These are phyloP conservation scores for Heliconius congener DNA, from an alignment of 1,140 invertebrate genomes.

Conservation along the genomic window DNA sequence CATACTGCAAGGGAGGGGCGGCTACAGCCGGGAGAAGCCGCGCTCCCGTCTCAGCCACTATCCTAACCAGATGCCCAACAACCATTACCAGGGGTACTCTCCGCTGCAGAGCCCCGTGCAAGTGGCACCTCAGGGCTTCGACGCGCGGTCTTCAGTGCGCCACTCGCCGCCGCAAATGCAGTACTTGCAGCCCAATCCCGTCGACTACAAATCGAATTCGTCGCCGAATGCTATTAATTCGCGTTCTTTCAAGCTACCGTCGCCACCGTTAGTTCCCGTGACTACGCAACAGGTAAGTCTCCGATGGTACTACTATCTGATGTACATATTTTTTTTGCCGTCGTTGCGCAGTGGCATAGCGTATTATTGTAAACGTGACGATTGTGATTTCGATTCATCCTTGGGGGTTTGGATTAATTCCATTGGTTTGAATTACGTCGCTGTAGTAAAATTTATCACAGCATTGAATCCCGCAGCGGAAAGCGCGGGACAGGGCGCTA, in stretches of 20 bases:
- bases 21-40: slow-evolving; percentile 60
- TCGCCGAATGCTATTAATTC: slow-evolving; percentile 41
- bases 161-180: slow-evolving; percentile 55
- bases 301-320: too few species aligned
- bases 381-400: too few species aligned
- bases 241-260: slow-evolving; percentile 71
- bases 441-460: too few species aligned
- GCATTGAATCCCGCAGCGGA: too few species aligned
- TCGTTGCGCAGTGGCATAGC: too few species aligned
- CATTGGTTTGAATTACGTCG: too few species aligned
- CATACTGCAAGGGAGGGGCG: slow-evolving; percentile 59
- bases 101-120: slow-evolving; percentile 44
- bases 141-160: slow-evolving; percentile 44
- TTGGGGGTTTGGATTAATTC: too few species aligned
- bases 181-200: slow-evolving; percentile 59
- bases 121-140: slow-evolving; percentile 42
- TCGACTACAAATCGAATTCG: slow-evolving; percentile 60
- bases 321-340: too few species aligned
- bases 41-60: slow-evolving; percentile 62
- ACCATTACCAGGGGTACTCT: slow-evolving; percentile 59
- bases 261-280: slow-evolving; percentile 58
- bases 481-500: too few species aligned
- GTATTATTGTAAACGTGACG: too few species aligned
- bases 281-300: slow-evolving; percentile 57
- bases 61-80: slow-evolving; percentile 50